Conservation (phyloP, 1,140 invertebrate genomes). For the Bombus ignitus region DNA sequence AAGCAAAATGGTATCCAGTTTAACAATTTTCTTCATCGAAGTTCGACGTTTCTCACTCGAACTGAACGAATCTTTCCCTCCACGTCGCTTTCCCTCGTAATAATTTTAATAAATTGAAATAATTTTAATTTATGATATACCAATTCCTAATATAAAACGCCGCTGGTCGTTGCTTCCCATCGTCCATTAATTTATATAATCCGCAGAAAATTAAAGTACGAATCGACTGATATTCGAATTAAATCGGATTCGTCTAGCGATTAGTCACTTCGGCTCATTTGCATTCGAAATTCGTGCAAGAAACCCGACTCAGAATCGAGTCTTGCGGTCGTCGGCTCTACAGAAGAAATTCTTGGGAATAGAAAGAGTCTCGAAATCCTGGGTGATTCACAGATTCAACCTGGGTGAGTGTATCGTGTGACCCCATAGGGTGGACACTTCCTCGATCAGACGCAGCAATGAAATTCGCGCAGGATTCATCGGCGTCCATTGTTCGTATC, state of each 20-base stretch:
- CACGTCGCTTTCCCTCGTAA: too few relatives aligned
- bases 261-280: slow-evolving; percentile 44
- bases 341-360: slow-evolving; percentile 53
- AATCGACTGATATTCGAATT: neutral
- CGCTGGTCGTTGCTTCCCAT: too few relatives aligned
- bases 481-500: slow-evolving; percentile 9
- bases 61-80: too few relatives aligned
- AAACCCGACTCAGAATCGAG: slow-evolving; percentile 19
- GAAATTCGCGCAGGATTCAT: slow-evolving; percentile 9
- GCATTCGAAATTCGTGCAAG: slow-evolving; percentile 50
- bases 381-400: slow-evolving; percentile 52
- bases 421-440: slow-evolving; percentile 5
- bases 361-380: slow-evolving; percentile 34
- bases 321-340: slow-evolving; percentile 55
- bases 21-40: too few relatives aligned
- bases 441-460: slow-evolving; percentile 17
- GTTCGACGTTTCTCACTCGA: too few relatives aligned
- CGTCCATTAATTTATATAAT: too few relatives aligned
- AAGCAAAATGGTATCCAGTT: too few relatives aligned
- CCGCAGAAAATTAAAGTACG: too few relatives aligned
- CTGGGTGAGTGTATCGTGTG: neutral
- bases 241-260: neutral
- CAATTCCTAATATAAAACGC: too few relatives aligned
- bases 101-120: too few relatives aligned
- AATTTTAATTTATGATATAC: too few relatives aligned